These are phyloP conservation scores for Leucopsar rothschildi DNA, from an alignment of 2,113 vertebrate species.

Conservation along the genomic window DNA sequence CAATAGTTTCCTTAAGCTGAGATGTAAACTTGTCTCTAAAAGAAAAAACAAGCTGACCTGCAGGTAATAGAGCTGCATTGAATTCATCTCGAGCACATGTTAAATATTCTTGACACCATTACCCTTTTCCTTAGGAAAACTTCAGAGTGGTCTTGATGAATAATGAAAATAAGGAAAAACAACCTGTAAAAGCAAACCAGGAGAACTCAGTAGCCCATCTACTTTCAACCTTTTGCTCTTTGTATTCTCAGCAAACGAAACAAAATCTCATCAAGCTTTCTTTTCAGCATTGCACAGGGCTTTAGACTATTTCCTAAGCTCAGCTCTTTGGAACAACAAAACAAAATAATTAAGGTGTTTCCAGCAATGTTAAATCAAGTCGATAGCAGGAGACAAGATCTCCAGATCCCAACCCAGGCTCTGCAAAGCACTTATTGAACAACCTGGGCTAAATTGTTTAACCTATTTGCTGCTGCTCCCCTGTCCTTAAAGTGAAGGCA, in stretches of 20 bases:
- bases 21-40: background rate
- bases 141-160: background rate
- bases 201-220: background rate
- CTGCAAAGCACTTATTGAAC: background rate
- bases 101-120: slow-evolving; percentile 27
- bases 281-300: background rate
- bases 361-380: background rate
- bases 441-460: background rate
- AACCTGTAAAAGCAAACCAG: background rate
- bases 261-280: slow-evolving; percentile 16
- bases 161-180: background rate
- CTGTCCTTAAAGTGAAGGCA: background rate
- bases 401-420: background rate
- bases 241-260: background rate
- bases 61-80: background rate
- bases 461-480: background rate
- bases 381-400: background rate
- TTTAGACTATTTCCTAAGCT: background rate
- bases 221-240: background rate
- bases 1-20: background rate
- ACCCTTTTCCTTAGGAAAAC: slow-evolving; percentile 27
- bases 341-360: slow-evolving; percentile 7
- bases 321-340: background rate
- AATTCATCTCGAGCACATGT: background rate
- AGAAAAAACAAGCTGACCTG: background rate